phyloP scores from a whole-genome alignment of 1,140 invertebrate genomes.

The Spodoptera litura region DNA sequence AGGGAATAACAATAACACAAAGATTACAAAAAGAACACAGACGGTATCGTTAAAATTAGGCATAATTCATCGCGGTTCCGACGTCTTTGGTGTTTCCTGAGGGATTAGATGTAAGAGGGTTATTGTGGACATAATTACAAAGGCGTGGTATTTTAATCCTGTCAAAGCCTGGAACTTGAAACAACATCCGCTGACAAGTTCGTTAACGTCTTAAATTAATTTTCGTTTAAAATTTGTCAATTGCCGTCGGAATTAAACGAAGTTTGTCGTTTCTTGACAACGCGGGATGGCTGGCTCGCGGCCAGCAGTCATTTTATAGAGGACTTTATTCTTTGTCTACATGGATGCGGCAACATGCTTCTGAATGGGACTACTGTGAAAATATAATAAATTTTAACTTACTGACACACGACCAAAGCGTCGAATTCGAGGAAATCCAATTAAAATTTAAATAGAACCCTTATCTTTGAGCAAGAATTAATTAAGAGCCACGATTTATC shows the following conservation, averaged over 20 bases:
- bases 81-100: slow-evolving; percentile 21
- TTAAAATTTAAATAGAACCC: slow-evolving; percentile 41
- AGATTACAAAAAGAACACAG: slow-evolving; percentile 37
- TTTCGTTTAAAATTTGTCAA: slow-evolving; percentile 73
- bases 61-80: slow-evolving; percentile 24
- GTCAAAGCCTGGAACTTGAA: slow-evolving; percentile 58
- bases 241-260: slow-evolving; percentile 67
- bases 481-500: slow-evolving; percentile 38
- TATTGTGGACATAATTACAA: slow-evolving; percentile 65
- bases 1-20: slow-evolving; percentile 43
- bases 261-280: slow-evolving; percentile 66
- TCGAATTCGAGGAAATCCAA: slow-evolving; percentile 32
- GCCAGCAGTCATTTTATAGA: slow-evolving; percentile 58
- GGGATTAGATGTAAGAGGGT: slow-evolving; percentile 50
- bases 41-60: slow-evolving; percentile 29
- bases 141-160: slow-evolving; percentile 62
- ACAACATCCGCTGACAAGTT: slow-evolving; percentile 65
- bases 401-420: slow-evolving; percentile 26
- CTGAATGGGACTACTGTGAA: slow-evolving; percentile 9
- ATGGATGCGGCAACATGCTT: slow-evolving; percentile 19
- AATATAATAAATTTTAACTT: slow-evolving; percentile 34
- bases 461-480: slow-evolving; percentile 33
- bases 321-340: slow-evolving; percentile 51
- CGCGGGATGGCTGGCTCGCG: slow-evolving; percentile 56
- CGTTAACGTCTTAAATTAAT: slow-evolving; percentile 71